Conservation (phyloP, 2,888 invertebrate genomes). For the Cenopis cana region DNA sequence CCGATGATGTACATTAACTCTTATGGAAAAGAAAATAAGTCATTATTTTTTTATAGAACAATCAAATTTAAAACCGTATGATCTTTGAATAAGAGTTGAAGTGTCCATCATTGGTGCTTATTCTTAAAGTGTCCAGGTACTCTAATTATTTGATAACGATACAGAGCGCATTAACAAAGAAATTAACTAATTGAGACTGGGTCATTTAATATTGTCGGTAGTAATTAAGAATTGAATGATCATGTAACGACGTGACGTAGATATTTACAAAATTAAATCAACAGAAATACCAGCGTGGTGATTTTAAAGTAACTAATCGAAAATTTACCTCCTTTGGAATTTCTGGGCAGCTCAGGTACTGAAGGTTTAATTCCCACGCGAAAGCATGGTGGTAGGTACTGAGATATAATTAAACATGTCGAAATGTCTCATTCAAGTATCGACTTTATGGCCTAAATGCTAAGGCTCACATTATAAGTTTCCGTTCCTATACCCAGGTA, state of each 20-base stretch:
- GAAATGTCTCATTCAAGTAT: background rate
- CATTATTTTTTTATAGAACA: too few species aligned
- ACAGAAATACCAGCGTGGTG: too few species aligned
- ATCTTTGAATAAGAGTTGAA: too few species aligned
- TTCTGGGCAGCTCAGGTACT: background rate
- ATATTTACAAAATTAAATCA: too few species aligned
- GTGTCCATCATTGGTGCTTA: too few species aligned
- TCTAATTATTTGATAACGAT: too few species aligned
- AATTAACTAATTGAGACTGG: background rate
- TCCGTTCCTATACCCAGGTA: background rate
- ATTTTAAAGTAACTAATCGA: constrained; percentile 1
- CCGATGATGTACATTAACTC: too few species aligned
- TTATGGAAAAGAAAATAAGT: too few species aligned
- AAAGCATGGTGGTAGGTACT: background rate
- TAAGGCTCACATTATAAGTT: background rate
- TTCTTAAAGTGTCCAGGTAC: too few species aligned
- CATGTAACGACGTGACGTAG: background rate
- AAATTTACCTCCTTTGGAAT: background rate
- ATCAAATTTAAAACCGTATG: too few species aligned
- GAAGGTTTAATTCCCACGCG: background rate
- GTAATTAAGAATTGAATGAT: background rate
- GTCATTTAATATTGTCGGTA: background rate
- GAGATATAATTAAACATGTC: background rate
- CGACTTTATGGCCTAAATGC: background rate
- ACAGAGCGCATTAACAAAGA: background rate